These are phyloP conservation scores for Neopelma chrysocephalum DNA, from an alignment of 2,797 vertebrate species.

Conservation along the genomic window DNA sequence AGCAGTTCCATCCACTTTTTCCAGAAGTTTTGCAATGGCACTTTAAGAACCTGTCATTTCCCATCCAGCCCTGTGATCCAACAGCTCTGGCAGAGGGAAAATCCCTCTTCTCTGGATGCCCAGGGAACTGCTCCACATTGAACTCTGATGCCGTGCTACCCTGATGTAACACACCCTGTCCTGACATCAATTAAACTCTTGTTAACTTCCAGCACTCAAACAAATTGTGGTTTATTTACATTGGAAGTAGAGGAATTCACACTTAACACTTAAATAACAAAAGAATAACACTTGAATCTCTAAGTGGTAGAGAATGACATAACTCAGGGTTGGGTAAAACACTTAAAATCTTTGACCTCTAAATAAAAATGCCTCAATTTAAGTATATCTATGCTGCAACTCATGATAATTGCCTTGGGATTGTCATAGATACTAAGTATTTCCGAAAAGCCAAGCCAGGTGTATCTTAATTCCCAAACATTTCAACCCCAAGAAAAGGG, in stretches of 20 bases:
- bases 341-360: not conserved
- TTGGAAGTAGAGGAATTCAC: not conserved
- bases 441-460: not conserved
- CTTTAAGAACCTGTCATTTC: not conserved
- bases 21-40: not conserved
- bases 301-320: not conserved
- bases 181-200: not conserved
- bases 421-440: not conserved
- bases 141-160: not conserved
- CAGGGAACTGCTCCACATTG: not conserved
- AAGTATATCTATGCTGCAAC: not conserved
- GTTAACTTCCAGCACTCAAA: not conserved
- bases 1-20: not conserved
- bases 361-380: not conserved
- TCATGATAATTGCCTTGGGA: not conserved
- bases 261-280: not conserved
- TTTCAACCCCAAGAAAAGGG: not conserved
- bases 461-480: not conserved
- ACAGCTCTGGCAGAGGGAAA: not conserved
- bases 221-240: not conserved
- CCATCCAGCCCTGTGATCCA: rapidly evolving
- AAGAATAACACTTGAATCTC: not conserved
- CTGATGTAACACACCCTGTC: not conserved
- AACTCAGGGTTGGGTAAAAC: not conserved
- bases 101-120: not conserved